Evolutionary conservation across 2,113 vertebrate genomes (phyloP).

Genomic region (Rattus norvegicus): DNA sequence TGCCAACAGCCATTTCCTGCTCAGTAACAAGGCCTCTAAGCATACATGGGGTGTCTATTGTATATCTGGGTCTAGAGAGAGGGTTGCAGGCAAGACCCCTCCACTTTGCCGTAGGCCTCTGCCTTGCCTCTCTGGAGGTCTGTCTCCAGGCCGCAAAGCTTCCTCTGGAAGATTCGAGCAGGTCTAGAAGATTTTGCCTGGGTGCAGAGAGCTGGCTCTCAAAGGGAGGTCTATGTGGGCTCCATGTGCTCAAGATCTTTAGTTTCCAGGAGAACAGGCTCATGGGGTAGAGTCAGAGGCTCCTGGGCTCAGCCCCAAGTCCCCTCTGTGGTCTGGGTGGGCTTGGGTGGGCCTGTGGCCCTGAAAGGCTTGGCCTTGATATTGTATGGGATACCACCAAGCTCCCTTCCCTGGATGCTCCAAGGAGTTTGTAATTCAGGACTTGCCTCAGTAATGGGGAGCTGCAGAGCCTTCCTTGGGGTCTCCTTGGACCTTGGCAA

Average conservation of each 20-base stretch:
- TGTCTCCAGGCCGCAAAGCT: not conserved
- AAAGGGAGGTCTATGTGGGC: fast-evolving
- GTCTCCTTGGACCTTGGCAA: not conserved
- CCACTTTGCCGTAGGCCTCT: not conserved
- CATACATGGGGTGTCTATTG: fast-evolving
- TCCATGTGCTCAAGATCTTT: not conserved
- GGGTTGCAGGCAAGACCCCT: not conserved
- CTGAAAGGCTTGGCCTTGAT: not conserved
- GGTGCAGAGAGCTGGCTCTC: not conserved
- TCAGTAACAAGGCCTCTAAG: not conserved
- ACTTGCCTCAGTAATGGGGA: too few species aligned
- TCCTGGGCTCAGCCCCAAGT: too few species aligned
- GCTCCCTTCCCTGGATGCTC: fast-evolving
- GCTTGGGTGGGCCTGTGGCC: too few species aligned
- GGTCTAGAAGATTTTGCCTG: not conserved
- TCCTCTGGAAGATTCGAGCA: not conserved
- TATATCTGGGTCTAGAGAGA: not conserved
- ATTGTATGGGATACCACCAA: not conserved
- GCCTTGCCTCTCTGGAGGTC: not conserved
- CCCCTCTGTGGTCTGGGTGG: not conserved
- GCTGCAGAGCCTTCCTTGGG: too few species aligned
- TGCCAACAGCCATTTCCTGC: not conserved
- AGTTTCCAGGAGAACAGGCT: not conserved
- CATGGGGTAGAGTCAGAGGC: not conserved
- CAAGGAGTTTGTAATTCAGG: not conserved